Percentiles rank a stretch among this genome's conserved stretches.
phyloP scores from a whole-genome alignment of 2,113 vertebrate species.

The Euleptes europaea region DNA sequence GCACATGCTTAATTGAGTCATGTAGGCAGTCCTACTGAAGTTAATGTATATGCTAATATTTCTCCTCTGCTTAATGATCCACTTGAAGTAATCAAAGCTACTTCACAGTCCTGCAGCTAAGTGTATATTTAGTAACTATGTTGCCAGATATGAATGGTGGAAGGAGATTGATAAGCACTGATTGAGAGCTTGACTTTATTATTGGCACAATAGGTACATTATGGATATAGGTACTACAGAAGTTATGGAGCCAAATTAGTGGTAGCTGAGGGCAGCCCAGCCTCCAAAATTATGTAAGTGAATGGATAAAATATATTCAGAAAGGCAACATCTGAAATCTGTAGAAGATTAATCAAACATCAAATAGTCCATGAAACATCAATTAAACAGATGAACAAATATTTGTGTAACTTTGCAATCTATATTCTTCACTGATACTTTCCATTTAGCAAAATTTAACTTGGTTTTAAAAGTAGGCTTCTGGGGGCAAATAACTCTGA shows the following conservation, averaged over 20 bases:
- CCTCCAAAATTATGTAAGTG: background rate
- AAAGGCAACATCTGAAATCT: background rate
- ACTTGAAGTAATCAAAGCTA: background rate
- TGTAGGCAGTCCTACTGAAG: background rate
- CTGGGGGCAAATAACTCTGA: background rate
- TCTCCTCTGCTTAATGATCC: conserved; percentile 6
- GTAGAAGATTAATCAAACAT: background rate
- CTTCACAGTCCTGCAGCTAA: conserved; percentile 2
- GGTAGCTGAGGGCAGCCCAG: background rate
- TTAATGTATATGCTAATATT: background rate
- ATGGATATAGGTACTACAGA: background rate
- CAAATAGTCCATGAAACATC: background rate
- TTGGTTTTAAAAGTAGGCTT: background rate
- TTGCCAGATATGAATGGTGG: background rate
- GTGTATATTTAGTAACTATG: background rate
- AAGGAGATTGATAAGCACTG: background rate
- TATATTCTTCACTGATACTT: background rate
- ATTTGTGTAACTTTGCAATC: background rate
- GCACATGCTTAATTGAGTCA: background rate
- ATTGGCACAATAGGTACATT: background rate
- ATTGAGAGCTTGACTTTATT: background rate
- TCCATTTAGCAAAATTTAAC: rapidly evolving
- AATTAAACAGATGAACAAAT: background rate
- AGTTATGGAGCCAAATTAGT: background rate
- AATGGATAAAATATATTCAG: background rate